Evolutionary conservation across 2,113 vertebrate genomes (phyloP).

Genomic region (Neopipo cinnamomea): DNA sequence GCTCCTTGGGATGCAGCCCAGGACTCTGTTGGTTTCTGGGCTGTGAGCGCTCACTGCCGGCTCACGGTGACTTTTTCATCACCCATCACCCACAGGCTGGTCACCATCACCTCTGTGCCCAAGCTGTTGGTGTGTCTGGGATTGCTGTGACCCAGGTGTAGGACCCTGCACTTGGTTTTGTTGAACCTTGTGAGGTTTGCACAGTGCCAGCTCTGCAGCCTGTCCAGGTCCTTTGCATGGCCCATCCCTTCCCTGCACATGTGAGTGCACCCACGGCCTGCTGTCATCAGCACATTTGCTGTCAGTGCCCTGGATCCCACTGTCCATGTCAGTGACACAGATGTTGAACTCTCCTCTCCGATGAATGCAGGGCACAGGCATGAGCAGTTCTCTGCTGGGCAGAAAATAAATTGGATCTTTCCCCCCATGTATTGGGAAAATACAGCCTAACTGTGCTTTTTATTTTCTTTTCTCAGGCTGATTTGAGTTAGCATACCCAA

Average conservation of each 20-base stretch:
- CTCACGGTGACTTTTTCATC: not conserved
- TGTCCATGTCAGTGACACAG: not conserved
- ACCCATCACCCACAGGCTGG: not conserved
- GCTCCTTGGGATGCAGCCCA: not conserved
- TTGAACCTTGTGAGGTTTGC: not conserved
- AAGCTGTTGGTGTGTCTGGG: not conserved
- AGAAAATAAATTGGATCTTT: not conserved
- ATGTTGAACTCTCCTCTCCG: not conserved
- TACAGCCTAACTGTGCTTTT: not conserved
- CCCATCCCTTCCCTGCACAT: not conserved
- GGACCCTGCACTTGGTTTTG: not conserved
- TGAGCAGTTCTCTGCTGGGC: not conserved
- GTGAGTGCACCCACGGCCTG: not conserved
- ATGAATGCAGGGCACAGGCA: too few species aligned
- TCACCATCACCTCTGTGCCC: not conserved
- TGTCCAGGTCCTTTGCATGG: not conserved
- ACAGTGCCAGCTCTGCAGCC: not conserved
- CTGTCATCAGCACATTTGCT: not conserved
- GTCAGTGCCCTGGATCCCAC: not conserved
- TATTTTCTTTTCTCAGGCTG: not conserved
- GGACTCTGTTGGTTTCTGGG: not conserved
- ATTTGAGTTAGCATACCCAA: not conserved
- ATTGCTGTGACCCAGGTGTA: not conserved
- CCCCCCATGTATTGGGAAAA: not conserved
- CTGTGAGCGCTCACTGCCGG: not conserved